Percentiles rank a stretch among this genome's conserved stretches.
Conservation (phyloP, 2,888 invertebrate genomes). For the Elegia similella region DNA sequence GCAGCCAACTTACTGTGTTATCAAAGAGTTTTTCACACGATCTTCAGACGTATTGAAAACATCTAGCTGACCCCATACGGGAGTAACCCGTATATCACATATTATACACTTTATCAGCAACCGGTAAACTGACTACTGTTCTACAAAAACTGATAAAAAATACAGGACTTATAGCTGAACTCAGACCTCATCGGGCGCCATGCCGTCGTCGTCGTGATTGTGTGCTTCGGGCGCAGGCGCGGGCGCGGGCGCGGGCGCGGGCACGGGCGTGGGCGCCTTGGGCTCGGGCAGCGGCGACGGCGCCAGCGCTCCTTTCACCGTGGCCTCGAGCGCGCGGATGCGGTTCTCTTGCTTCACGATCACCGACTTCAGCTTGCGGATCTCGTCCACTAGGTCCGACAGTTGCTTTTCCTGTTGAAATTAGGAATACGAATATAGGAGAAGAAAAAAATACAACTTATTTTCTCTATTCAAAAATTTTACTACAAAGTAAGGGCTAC, state of each 20-base stretch:
- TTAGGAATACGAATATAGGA: too few species aligned
- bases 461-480: too few species aligned
- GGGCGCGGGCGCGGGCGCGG: conserved; percentile 51
- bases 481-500: too few species aligned
- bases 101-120: background rate
- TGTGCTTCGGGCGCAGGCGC: conserved; percentile 38
- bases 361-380: conserved; percentile 95
- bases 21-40: too few species aligned
- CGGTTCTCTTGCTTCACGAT: conserved; percentile 96
- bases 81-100: background rate
- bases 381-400: conserved; percentile 93
- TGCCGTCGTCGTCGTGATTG: conserved; percentile 56
- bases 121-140: background rate
- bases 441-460: too few species aligned
- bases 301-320: conserved; percentile 49
- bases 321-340: conserved; percentile 88
- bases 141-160: conserved; percentile 2
- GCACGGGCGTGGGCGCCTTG: conserved; percentile 38
- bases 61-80: too few species aligned
- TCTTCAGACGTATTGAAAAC: too few species aligned
- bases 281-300: conserved; percentile 45
- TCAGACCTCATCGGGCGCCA: conserved; percentile 84
- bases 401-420: conserved; percentile 85
- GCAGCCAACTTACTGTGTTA: too few species aligned
- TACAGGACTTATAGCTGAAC: background rate